Evolutionary conservation across 2,113 vertebrate genomes (phyloP).

Genomic region (Cryptotis parvus): DNA sequence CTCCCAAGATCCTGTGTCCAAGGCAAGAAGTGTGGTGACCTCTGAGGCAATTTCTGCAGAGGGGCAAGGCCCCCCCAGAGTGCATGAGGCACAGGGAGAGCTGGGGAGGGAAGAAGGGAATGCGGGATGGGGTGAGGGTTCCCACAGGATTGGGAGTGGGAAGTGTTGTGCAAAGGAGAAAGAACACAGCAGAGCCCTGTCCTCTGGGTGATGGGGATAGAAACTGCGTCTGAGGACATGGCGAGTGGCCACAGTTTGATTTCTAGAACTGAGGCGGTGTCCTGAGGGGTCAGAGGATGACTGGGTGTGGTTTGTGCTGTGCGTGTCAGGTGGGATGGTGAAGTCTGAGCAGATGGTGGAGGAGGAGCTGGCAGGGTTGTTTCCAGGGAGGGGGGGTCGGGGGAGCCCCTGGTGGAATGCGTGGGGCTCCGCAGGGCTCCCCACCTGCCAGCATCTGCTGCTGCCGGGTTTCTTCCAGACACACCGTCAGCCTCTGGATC

Average conservation of each 20-base stretch:
- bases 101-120: not conserved
- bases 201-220: not conserved
- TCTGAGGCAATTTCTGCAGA: too few relatives aligned
- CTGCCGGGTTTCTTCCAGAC: conserved; percentile 78
- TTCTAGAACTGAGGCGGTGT: not conserved
- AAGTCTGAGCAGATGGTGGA: not conserved
- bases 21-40: too few relatives aligned
- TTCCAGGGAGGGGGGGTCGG: not conserved
- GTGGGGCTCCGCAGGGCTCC: not conserved
- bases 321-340: not conserved
- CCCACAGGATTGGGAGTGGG: not conserved
- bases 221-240: not conserved
- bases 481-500: conserved; percentile 74
- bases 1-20: not conserved
- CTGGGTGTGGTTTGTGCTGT: not conserved
- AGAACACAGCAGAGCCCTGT: not conserved
- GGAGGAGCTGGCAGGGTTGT: not conserved
- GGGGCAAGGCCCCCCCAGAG: not conserved
- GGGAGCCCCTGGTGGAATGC: fast-evolving
- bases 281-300: not conserved
- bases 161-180: not conserved
- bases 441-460: conserved; percentile 82
- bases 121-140: not conserved
- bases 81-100: too few relatives aligned
- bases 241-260: not conserved